A percentile compares a stretch with the other conserved stretches of the same genome.
phyloP scores from a whole-genome alignment of 2,888 invertebrate genomes.

The Sinodicranocentrus sp. region DNA sequence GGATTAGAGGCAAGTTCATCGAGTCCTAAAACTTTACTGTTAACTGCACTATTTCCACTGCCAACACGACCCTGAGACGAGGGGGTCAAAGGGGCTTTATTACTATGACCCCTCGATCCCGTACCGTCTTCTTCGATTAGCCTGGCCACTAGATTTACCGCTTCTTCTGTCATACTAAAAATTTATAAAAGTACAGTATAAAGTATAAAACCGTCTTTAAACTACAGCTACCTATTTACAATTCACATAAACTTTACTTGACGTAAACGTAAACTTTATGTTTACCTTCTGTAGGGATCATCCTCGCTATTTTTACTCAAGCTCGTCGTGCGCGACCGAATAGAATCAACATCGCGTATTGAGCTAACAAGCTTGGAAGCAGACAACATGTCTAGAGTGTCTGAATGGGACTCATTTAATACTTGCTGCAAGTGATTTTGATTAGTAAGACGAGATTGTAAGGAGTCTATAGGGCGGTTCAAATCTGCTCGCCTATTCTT shows the following conservation, averaged over 20 bases:
- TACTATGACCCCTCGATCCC: slow-evolving; percentile 41
- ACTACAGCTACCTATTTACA: not conserved
- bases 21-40: slow-evolving; percentile 35
- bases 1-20: slow-evolving; percentile 62
- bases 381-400: slow-evolving; percentile 29
- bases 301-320: slow-evolving; percentile 71
- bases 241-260: too few species aligned
- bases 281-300: slow-evolving; percentile 73
- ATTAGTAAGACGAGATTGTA: slow-evolving; percentile 38
- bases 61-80: slow-evolving; percentile 45
- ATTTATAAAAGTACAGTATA: not conserved
- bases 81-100: slow-evolving; percentile 28
- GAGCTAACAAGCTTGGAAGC: slow-evolving; percentile 19
- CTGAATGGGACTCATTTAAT: slow-evolving; percentile 55
- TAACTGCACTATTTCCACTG: slow-evolving; percentile 10
- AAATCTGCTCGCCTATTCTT: slow-evolving; percentile 24
- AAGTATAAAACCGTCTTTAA: not conserved
- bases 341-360: slow-evolving; percentile 20
- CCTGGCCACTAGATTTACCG: slow-evolving; percentile 86
- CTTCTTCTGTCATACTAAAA: slow-evolving; percentile 83
- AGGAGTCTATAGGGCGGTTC: slow-evolving; percentile 26
- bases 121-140: slow-evolving; percentile 85
- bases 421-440: slow-evolving; percentile 63
- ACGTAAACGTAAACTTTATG: not conserved
- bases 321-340: slow-evolving; percentile 59